Base-by-base conservation (phyloP, 2,797 vertebrate species). In the Urophycis tenuis region DNA sequence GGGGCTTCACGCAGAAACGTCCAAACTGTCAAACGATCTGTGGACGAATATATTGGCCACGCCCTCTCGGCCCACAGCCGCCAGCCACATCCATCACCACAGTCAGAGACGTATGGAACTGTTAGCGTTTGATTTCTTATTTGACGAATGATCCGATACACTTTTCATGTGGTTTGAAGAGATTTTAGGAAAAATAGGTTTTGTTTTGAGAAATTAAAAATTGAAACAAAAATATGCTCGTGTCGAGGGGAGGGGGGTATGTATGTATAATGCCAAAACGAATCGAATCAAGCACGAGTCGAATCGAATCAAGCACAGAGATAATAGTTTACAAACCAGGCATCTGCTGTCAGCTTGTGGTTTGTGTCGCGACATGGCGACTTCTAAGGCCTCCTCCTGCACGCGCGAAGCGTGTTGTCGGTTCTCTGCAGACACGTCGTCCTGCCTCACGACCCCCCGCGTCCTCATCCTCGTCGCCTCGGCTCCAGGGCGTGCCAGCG, bases 11-110 rank as follows among this genome's bases (percentile, higher is more conserved):
- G 76, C 35, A 14, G 29, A 30, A 31, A 75, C 29, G 30, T 74
- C 77, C 85, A 79, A 81, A 82, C 39, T 79, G 79, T 84, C 81
- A 83, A 80, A 87, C 6, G 80, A 81, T 81, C 72, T 75, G 79
- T 84, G 74, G 60, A 77, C 77, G 75, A 82, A 81, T 73, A 32
- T 71, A 30, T 29, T 69, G n/a, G 10, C 33, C 32, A 35, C 69
- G 36, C 29, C 34, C 41, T 11, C 29, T 25, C 67, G 19, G 30
- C 34, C 33, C 71, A 17, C 19, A 1, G 19, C 32, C 67, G 32
- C 73, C 74, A 60, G 39, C 32, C n/a, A 31, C 64, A 33, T 67
- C n/a, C 64, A 67, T 49, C 15, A 60, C 22, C 49, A 5, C n/a
- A n/a, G 49, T n/a, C 5, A 60, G n/a, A 60, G n/a, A 60, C 49